phyloP scores from a whole-genome alignment of 2,113 vertebrate genomes.

The Zingel zingel region DNA sequence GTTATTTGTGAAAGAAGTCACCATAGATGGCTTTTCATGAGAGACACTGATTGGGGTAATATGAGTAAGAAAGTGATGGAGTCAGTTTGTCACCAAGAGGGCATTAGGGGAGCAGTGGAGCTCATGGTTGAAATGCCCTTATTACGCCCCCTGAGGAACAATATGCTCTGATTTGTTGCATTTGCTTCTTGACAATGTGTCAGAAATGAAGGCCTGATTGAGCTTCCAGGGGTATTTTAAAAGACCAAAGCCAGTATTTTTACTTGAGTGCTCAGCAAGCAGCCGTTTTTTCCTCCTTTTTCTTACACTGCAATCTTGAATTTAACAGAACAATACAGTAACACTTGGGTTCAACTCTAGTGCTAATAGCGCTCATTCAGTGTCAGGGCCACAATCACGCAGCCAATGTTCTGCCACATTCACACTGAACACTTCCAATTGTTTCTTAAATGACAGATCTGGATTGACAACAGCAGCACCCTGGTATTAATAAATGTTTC shows the following conservation, averaged over 20 bases:
- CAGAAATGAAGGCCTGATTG: conserved; percentile 80
- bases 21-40: conserved; percentile 38
- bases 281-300: conserved; percentile 40
- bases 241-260: conserved; percentile 69
- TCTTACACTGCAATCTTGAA: conserved; percentile 63
- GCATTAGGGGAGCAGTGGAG: conserved; percentile 45
- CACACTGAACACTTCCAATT: conserved; percentile 35
- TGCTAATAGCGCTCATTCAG: conserved; percentile 52
- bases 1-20: conserved; percentile 52
- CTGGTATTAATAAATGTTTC: conserved; percentile 58
- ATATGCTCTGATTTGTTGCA: conserved; percentile 82
- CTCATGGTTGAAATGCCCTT: conserved; percentile 59
- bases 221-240: conserved; percentile 66
- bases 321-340: conserved; percentile 70
- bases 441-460: conserved; percentile 31
- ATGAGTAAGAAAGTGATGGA: conserved; percentile 55
- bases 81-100: conserved; percentile 59
- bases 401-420: conserved; percentile 48
- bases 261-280: conserved; percentile 66
- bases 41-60: conserved; percentile 34
- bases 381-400: conserved; percentile 56
- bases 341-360: conserved; percentile 57
- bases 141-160: conserved; percentile 74
- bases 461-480: conserved; percentile 45
- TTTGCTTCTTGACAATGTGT: conserved; percentile 74